Evolutionary conservation across 2,888 invertebrate genomes (phyloP), one percentile per base, ranked within the genome.

Genomic region (Tholera decimalis): DNA sequence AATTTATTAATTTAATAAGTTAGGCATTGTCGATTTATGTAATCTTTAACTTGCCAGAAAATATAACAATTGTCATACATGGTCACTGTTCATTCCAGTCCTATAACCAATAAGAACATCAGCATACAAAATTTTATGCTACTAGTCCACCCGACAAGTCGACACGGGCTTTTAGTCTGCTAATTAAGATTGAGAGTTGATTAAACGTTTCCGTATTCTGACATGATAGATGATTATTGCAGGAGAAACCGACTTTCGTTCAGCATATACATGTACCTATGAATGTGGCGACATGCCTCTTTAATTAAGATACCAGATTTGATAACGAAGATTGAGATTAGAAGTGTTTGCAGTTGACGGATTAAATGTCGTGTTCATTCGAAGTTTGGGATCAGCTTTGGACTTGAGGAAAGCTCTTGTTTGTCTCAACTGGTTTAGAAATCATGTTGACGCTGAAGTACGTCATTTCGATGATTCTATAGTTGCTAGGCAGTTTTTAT

Each of bases 111-210:
- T 18, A 4, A n/a, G 4, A 44, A 18, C 20, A 37, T 5, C 5
- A 15, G n/a, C 18, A 22, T 18, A 44, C 8, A 39, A 35, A 39
- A 24, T 26, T 24, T 2, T 33, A 7, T 28, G 0, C 11, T 9
- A 4, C 24, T 2, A 7, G 0, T 18, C 1, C 11, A 28, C 26
- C 30, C 33, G 13, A 41, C 69, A 50, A 59, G 20, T 33, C 83
- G 87, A 87, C 86, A 88, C 85, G 87, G 18, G 33, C 67, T 89
- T 89, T 18, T 47, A 89, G 89, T 84, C 83, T 88, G 86, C 92
- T 93, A 92, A 93, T 93, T 93, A 92, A 92, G 92, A 92, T 92
- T 81, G 84, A 85, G 85, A 84, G 79, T 88, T 92, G 92, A 93
- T 93, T 92, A 93, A 92, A 89, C 86, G 89, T 83, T 91, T 89